Base-by-base conservation (phyloP, 2,888 invertebrate genomes). In the Muscina levida region DNA sequence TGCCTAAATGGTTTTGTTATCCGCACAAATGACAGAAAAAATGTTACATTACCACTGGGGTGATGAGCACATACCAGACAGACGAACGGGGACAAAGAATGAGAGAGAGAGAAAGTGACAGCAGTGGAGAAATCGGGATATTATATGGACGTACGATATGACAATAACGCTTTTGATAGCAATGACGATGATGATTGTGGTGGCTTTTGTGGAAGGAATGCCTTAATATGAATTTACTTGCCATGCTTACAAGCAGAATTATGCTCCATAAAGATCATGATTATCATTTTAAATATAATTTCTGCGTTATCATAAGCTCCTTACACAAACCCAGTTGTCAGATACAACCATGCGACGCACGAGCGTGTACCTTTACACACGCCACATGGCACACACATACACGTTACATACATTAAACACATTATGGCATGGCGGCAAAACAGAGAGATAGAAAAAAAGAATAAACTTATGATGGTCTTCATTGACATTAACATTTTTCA, bases 1-100 rank as follows among this genome's bases (percentile, higher is more conserved):
- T 85, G 86, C 84, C 85, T 86, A 85, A 88, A 88, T 85, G 87
- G 85, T 86, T 87, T 86, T 86, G 85, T 87, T 88, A 86, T 85
- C 83, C 87, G 83, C 84, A 59, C 19, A 87, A 87, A 86, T 87
- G 87, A 85, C 86, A 85, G 83, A 78, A 83, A 79, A 26, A 72
- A 70, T 73, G 37, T 70, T 22, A 46, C 67, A 74, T 65, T 76
- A 72, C 46, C 56, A 39, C 15, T 19, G 8, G 5, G 19, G 8
- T n/a, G 10, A 10, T 37, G n/a, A 24, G 44, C 15, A 66, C 56
- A 42, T 48, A 48, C 8, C 62, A 59, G 37, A 17, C 15, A 46
- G n/a, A 19, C 39, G 2, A 13, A 15, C 46, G 59, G 26, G 31
- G 17, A 39, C 11, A 1, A 24, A 31, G 3, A 59, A 13, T 39